These are phyloP conservation scores for Eumaeus atala DNA, from an alignment of 1,140 invertebrate species.

Conservation along the genomic window DNA sequence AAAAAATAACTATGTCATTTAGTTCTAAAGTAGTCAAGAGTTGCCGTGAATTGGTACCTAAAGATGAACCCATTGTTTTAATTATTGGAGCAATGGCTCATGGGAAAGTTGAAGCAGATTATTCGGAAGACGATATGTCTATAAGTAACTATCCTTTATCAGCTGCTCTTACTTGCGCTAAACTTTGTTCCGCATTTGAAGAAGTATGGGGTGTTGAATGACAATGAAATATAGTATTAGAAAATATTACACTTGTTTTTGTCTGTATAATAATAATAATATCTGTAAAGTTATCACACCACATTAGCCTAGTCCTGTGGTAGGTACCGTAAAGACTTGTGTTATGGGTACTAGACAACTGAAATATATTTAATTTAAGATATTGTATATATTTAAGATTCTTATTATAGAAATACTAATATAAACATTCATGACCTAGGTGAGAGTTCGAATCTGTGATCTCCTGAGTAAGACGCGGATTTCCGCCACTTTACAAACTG, in stretches of 20 bases:
- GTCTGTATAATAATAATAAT: neutral
- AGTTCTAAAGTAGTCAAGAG: conserved; percentile 85
- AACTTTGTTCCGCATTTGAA: conserved; percentile 98
- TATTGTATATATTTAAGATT: no score
- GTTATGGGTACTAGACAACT: no score
- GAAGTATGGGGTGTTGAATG: conserved; percentile 93
- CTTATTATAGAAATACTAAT: no score
- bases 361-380: no score
- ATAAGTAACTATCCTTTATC: conserved; percentile 98
- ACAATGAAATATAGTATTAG: conserved; percentile 23
- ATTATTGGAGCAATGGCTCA: conserved; percentile 98
- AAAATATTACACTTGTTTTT: neutral
- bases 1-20: conserved; percentile 94
- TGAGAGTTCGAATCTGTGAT: no score
- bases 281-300: no score
- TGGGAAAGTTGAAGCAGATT: conserved; percentile 93
- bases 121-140: conserved; percentile 92
- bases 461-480: no score
- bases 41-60: conserved; percentile 87
- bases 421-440: no score
- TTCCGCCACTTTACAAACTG: no score
- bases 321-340: no score
- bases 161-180: conserved; percentile 95
- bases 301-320: no score
- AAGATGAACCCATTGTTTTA: conserved; percentile 89